Evolutionary conservation across 37 sponge, comb jelly and placozoan genomes (phyloP), one percentile per base, ranked within the genome.

Genomic region (Beroe ovata): DNA sequence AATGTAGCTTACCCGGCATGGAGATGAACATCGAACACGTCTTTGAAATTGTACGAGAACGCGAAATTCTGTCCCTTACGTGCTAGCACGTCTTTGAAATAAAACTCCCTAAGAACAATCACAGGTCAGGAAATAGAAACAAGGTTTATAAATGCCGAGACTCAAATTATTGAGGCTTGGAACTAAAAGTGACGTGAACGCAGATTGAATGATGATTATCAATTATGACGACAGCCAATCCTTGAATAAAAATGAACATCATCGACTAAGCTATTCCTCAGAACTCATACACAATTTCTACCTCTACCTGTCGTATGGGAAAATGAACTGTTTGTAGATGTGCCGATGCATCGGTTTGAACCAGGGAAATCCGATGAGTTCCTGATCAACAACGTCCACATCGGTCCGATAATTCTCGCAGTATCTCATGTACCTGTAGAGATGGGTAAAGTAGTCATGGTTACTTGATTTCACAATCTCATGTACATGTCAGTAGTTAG

Each of bases 361-460:
- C 84, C 84, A 77, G 22, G 41, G 25, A 42, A 77, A 77, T 29
- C 84, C 84, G n/a, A 77, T 77, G 0, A 77, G 84, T 40, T 77
- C 84, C 54, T 77, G 84, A 20, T 77, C 84, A n/a, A 77, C 84
- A 42, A 77, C 58, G 32, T 77, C 84, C 23, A 77, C 84, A 77
- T 77, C 84, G 1, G 54, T 22, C 0, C 84, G 20, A 58, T 77
- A 77, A 25, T 77, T 77, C 84, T 77, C 84, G 2, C 54, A 77
- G 84, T 77, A 77, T 26, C 84, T 8, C 84, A 77, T 6, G 54
- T 77, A 77, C 29, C 84, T 77, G 71, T 11, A n/a, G 64, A 63
- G 59, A 58, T n/a, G n/a, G n/a, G n/a, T n/a, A n/a, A n/a, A n/a
- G n/a, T n/a, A n/a, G n/a, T n/a, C n/a, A n/a, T n/a, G n/a, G n/a